Evolutionary conservation across 1,140 invertebrate species (phyloP).

Genomic region (Leptinotarsa texana): DNA sequence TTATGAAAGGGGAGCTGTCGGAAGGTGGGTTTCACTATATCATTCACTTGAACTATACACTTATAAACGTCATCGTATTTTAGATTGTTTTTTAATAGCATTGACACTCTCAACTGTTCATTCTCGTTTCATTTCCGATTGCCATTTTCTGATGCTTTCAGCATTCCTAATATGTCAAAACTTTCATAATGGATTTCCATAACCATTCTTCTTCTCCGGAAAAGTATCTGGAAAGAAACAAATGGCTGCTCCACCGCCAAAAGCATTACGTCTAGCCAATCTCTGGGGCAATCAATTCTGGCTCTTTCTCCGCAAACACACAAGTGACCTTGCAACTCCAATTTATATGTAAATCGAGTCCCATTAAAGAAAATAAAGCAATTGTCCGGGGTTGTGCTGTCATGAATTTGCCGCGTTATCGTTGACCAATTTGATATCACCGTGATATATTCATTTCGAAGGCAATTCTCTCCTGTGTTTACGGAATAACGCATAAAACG

Average conservation of each 20-base stretch:
- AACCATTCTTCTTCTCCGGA: too few species aligned
- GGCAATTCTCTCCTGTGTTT: too few species aligned
- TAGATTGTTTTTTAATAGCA: too few species aligned
- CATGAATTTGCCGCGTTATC: neutral
- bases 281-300: neutral
- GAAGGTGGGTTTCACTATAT: too few species aligned
- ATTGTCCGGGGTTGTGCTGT: constrained; percentile 1
- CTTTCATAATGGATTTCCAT: too few species aligned
- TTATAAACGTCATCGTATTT: too few species aligned
- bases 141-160: too few species aligned
- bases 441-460: neutral
- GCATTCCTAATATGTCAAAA: too few species aligned
- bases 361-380: constrained; percentile 3
- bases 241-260: neutral
- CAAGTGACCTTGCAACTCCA: neutral
- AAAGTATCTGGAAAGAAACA: neutral
- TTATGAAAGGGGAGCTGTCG: too few species aligned
- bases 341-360: constrained; percentile 1
- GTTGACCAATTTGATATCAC: neutral
- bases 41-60: too few species aligned
- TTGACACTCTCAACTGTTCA: too few species aligned
- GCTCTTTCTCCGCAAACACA: neutral
- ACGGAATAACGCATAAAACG: neutral
- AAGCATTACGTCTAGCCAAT: constrained; percentile 1
- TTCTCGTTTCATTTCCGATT: too few species aligned